Percentiles rank a stretch among this genome's conserved stretches.
These are phyloP conservation scores for Semnornis frantzii DNA, from an alignment of 2,113 vertebrate species.

Conservation along the genomic window DNA sequence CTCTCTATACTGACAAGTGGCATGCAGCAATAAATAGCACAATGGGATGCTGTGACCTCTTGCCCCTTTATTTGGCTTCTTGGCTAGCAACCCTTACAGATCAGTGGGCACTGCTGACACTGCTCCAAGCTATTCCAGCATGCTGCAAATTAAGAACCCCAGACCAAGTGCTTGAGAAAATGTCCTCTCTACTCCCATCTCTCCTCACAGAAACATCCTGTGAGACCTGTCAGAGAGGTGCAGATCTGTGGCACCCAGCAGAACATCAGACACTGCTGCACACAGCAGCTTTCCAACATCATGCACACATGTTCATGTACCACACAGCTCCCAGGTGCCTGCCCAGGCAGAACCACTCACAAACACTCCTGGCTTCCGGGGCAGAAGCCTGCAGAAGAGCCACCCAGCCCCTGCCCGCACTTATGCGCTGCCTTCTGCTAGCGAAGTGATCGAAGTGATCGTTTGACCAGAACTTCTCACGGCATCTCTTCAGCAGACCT, in stretches of 20 bases:
- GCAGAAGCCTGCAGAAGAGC: not conserved
- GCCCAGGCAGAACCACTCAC: not conserved
- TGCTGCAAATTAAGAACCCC: not conserved
- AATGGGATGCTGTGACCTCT: not conserved
- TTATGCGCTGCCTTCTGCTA: not conserved
- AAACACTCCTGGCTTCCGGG: not conserved
- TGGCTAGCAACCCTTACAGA: not conserved
- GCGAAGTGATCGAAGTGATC: not conserved
- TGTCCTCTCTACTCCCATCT: not conserved
- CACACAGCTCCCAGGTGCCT: not conserved
- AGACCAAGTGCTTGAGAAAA: not conserved
- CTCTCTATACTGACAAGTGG: not conserved
- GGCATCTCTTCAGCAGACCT: not conserved
- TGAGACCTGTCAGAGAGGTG: not conserved
- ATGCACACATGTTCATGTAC: not conserved
- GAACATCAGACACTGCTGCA: not conserved
- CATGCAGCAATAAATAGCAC: conserved; percentile 57
- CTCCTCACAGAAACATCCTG: not conserved
- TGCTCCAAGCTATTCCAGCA: not conserved
- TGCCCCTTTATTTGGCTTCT: conserved; percentile 26
- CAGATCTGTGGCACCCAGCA: not conserved
- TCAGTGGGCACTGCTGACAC: not conserved
- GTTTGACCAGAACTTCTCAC: not conserved
- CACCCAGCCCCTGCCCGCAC: not conserved
- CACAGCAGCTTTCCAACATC: not conserved